Conservation (phyloP, 2,797 vertebrate genomes). For the Diplodus puntazzo region DNA sequence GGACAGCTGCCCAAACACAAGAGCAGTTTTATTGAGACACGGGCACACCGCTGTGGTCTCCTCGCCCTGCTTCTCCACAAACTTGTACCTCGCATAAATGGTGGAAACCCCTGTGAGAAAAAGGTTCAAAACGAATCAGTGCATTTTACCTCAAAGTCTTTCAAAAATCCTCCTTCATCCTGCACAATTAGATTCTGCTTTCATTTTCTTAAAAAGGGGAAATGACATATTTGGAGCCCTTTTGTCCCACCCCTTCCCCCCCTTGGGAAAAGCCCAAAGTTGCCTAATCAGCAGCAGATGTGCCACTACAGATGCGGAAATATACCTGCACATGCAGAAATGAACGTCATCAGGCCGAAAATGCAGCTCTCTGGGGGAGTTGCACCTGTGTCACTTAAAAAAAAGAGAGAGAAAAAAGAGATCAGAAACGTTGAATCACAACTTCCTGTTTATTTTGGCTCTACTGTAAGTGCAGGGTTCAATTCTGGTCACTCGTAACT, state of each 20-base stretch:
- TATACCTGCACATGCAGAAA: constrained; percentile 93
- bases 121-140: neutral
- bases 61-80: constrained; percentile 87
- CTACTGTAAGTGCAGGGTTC: too few relatives aligned
- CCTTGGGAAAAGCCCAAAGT: constrained; percentile 35
- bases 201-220: constrained; percentile 75
- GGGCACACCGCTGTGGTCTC: constrained; percentile 56
- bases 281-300: constrained; percentile 11
- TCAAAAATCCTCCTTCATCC: neutral
- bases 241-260: constrained; percentile 18
- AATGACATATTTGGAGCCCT: constrained; percentile 2
- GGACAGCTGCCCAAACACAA: constrained; percentile 86
- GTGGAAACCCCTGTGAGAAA: constrained; percentile 86
- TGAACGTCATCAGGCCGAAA: constrained; percentile 95
- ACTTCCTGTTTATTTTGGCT: neutral
- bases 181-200: constrained; percentile 41
- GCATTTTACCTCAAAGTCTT: neutral
- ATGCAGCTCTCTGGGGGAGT: constrained; percentile 94
- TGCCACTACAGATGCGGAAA: neutral
- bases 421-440: neutral
- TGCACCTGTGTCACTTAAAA: constrained; percentile 90
- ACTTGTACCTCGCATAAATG: constrained; percentile 92
- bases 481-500: neutral
- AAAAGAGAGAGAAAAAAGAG: neutral
- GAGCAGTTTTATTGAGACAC: constrained; percentile 80